A percentile compares a stretch with the other conserved stretches of the same genome.
Conservation (phyloP, 2,797 vertebrate species). For the Hephaestus fuliginosus region DNA sequence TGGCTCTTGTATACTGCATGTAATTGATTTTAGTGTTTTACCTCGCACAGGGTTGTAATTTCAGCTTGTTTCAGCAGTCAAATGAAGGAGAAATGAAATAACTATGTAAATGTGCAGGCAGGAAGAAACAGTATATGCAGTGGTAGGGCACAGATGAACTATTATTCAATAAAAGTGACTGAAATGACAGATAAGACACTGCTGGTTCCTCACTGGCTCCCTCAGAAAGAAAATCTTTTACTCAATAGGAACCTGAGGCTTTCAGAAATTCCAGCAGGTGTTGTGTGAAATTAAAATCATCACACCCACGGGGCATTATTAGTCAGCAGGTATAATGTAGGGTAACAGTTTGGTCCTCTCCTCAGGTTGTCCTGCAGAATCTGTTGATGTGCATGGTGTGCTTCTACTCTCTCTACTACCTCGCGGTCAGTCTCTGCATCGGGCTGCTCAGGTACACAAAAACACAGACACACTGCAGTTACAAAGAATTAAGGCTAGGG, state of each 20-base stretch:
- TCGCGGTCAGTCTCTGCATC: constrained; percentile 87
- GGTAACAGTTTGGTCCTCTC: background rate
- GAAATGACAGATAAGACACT: background rate
- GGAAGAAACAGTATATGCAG: background rate
- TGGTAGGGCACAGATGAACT: background rate
- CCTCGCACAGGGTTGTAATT: constrained; percentile 1
- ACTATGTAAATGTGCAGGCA: background rate
- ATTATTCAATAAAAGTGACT: background rate
- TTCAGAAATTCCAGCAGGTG: background rate
- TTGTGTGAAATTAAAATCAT: constrained; percentile 1
- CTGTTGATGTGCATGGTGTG: constrained; percentile 88
- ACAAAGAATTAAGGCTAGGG: constrained; percentile 2
- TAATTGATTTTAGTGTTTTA: constrained; percentile 18
- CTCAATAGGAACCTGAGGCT: background rate
- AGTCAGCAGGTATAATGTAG: background rate
- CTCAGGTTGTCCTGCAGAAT: constrained; percentile 88
- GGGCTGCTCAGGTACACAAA: constrained; percentile 84
- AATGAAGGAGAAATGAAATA: background rate
- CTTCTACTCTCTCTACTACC: constrained; percentile 90
- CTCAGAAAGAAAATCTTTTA: background rate
- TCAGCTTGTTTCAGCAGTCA: background rate
- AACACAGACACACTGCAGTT: background rate
- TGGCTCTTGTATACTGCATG: background rate
- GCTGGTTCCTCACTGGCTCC: background rate
- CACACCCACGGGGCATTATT: background rate